Conservation (phyloP, 2,888 invertebrate species). For the Dynastes grantii region DNA sequence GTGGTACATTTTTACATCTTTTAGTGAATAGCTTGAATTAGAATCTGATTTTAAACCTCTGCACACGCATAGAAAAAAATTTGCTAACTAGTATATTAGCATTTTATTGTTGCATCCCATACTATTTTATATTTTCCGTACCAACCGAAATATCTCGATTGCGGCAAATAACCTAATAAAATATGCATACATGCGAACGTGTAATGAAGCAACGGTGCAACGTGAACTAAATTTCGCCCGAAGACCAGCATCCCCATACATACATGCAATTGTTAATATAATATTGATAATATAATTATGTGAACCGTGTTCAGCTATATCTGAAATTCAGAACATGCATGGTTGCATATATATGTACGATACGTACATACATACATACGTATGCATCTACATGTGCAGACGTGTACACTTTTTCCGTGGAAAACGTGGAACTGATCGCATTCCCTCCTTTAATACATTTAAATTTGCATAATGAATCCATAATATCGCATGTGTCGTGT, state of each 20-base stretch:
- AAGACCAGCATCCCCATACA: not conserved
- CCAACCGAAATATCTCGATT: not conserved
- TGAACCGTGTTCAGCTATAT: not conserved
- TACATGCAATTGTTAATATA: conserved; percentile 12
- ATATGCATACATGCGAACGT: not conserved
- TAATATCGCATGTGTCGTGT: not conserved
- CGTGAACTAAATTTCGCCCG: conserved; percentile 6
- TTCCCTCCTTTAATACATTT: not conserved
- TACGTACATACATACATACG: too few relatives aligned
- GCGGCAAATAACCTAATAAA: conserved; percentile 16
- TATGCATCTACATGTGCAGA: not conserved
- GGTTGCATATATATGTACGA: not conserved
- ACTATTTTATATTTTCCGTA: not conserved
- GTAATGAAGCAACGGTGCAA: not conserved
- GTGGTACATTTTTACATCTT: too few relatives aligned
- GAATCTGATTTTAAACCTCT: too few relatives aligned
- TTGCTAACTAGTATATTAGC: not conserved
- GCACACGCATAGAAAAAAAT: too few relatives aligned
- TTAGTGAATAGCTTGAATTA: too few relatives aligned
- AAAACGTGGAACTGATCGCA: not conserved
- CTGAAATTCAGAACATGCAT: conserved; percentile 12
- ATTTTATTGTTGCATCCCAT: not conserved
- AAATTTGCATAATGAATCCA: conserved; percentile 18
- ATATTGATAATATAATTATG: conserved; percentile 25
- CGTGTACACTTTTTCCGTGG: not conserved